Conservation (phyloP, 2,888 invertebrate genomes). For the Dascillus cervinus region DNA sequence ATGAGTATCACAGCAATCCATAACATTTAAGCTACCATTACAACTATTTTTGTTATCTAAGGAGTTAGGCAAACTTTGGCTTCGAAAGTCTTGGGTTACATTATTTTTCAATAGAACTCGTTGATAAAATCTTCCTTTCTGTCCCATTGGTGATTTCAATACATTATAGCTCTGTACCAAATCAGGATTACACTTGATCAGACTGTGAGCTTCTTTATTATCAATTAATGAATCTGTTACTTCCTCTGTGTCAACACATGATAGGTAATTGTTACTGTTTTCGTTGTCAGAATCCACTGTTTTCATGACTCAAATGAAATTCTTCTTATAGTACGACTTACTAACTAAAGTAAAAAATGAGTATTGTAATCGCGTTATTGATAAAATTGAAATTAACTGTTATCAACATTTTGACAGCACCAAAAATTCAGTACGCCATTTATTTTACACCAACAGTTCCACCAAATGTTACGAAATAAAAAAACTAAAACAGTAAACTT, state of each 20-base stretch:
- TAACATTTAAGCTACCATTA: slow-evolving; percentile 16
- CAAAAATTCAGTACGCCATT: slow-evolving; percentile 8
- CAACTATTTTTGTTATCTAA: slow-evolving; percentile 28
- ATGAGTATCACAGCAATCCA: slow-evolving; percentile 29
- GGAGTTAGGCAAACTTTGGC: slow-evolving; percentile 41
- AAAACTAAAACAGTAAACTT: too few relatives aligned
- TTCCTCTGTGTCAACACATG: slow-evolving; percentile 18
- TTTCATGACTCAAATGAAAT: slow-evolving; percentile 16
- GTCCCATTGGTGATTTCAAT: slow-evolving; percentile 25
- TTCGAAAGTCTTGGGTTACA: slow-evolving; percentile 29
- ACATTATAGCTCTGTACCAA: slow-evolving; percentile 21
- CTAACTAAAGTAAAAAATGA: slow-evolving; percentile 13
- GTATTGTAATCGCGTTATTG: slow-evolving; percentile 7
- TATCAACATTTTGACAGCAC: slow-evolving; percentile 16
- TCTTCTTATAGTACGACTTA: slow-evolving; percentile 7
- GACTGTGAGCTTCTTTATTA: slow-evolving; percentile 17
- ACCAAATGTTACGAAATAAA: too few relatives aligned
- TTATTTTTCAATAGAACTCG: slow-evolving; percentile 23
- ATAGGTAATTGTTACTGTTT: slow-evolving; percentile 16
- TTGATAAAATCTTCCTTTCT: slow-evolving; percentile 26
- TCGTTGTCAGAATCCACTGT: slow-evolving; percentile 23
- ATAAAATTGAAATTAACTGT: slow-evolving; percentile 12
- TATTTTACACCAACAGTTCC: not conserved
- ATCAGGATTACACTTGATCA: slow-evolving; percentile 22
- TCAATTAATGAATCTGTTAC: slow-evolving; percentile 20